phyloP scores from a whole-genome alignment of 2,797 vertebrate genomes.

The Chromis chromis region DNA sequence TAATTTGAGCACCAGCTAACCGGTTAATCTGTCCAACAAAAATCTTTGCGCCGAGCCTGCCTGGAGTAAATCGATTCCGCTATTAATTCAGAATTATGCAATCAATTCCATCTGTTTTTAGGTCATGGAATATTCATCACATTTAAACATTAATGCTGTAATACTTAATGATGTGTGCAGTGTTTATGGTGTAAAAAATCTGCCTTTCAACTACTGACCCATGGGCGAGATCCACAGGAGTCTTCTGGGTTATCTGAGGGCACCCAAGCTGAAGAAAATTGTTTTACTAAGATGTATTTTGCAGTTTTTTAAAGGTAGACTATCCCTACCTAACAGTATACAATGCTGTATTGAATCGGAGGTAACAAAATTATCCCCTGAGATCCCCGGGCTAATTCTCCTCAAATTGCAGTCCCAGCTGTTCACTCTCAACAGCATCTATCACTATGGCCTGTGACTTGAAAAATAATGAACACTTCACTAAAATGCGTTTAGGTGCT shows the following conservation, averaged over 20 bases:
- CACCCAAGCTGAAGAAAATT: neutral
- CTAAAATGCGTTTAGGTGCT: slow-evolving; percentile 22
- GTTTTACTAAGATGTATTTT: neutral
- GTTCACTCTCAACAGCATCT: slow-evolving; percentile 23
- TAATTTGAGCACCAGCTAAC: neutral
- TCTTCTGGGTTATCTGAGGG: neutral
- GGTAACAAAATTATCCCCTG: slow-evolving; percentile 7
- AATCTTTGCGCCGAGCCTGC: neutral
- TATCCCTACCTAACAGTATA: neutral
- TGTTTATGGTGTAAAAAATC: neutral
- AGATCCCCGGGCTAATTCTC: neutral
- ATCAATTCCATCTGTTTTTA: neutral
- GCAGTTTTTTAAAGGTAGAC: neutral
- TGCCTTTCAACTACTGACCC: neutral
- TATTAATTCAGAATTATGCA: neutral
- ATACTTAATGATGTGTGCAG: neutral
- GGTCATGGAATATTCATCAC: neutral
- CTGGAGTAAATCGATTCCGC: neutral
- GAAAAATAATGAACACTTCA: slow-evolving; percentile 30
- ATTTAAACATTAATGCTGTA: slow-evolving; percentile 7
- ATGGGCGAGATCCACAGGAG: neutral
- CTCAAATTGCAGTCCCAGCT: slow-evolving; percentile 20
- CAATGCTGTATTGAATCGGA: slow-evolving; percentile 6
- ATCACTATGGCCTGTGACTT: slow-evolving; percentile 17
- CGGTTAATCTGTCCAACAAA: neutral